These are phyloP conservation scores for Psilopsiagon aymara DNA, from an alignment of 2,113 vertebrate species.

Conservation along the genomic window DNA sequence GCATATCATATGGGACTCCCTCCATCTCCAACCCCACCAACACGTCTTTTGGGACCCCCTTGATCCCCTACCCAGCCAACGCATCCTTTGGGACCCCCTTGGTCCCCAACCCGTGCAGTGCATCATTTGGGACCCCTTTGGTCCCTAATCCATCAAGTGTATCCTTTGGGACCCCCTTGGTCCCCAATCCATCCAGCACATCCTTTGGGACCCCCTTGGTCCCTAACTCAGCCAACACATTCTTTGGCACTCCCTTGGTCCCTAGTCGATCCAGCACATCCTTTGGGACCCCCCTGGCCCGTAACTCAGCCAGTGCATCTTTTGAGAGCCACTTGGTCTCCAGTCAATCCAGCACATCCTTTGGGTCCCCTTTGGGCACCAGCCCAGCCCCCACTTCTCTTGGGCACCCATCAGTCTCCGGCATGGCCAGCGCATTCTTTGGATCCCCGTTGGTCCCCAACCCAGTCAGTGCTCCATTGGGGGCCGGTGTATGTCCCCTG, in stretches of 20 bases:
- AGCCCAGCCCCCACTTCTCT: background rate
- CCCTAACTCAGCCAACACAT: accelerated
- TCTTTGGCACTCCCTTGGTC: background rate
- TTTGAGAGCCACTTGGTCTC: background rate
- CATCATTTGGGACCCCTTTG: accelerated
- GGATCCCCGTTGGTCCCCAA: background rate
- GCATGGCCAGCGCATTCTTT: background rate
- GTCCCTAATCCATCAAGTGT: background rate
- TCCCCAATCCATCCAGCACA: accelerated
- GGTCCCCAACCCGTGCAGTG: accelerated
- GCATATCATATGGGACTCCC: accelerated
- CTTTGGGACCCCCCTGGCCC: background rate
- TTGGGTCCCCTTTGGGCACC: background rate
- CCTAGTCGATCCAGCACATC: background rate
- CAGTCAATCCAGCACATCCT: background rate
- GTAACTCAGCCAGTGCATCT: background rate
- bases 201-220: background rate
- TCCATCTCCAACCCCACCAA: background rate
- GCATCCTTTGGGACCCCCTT: background rate
- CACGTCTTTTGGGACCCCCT: background rate
- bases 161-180: accelerated
- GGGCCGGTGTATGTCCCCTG: background rate
- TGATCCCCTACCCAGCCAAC: accelerated
- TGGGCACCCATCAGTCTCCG: background rate
- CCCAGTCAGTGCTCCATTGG: background rate